These are phyloP conservation scores for Drosophila suzukii DNA, from an alignment of 1,140 invertebrate genomes.

Conservation along the genomic window DNA sequence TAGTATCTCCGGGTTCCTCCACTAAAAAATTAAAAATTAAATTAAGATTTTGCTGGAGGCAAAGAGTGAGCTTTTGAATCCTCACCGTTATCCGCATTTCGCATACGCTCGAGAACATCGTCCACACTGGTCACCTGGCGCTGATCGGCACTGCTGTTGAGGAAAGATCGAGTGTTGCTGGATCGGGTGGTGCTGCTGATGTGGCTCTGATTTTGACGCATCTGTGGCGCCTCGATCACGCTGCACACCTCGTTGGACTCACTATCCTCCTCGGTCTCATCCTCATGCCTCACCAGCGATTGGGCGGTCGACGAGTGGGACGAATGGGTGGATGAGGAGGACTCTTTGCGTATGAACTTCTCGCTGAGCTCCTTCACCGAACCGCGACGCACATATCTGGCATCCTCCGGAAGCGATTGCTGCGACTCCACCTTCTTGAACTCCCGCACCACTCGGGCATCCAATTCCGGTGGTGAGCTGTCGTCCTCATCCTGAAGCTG, in stretches of 20 bases:
- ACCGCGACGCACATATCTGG: constrained; percentile 86
- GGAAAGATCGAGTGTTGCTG: constrained; percentile 85
- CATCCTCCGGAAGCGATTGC: constrained; percentile 36
- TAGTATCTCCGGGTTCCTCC: constrained; percentile 86
- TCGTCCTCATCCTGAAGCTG: constrained; percentile 39
- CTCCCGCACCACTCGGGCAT: constrained; percentile 57
- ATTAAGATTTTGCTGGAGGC: not conserved
- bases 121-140: constrained; percentile 88
- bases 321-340: constrained; percentile 41
- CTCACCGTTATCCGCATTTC: constrained; percentile 89
- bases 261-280: constrained; percentile 72
- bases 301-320: constrained; percentile 7
- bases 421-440: constrained; percentile 65
- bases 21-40: constrained; percentile 80
- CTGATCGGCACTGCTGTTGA: constrained; percentile 87
- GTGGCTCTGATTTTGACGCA: constrained; percentile 64
- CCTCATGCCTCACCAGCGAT: constrained; percentile 35
- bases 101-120: constrained; percentile 90
- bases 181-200: constrained; percentile 50
- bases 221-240: constrained; percentile 74
- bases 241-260: constrained; percentile 73
- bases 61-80: not conserved
- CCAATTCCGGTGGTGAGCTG: constrained; percentile 40
- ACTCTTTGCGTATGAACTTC: constrained; percentile 87
- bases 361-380: constrained; percentile 90